phyloP scores from a whole-genome alignment of 2,888 invertebrate species.

The Pseudanteris insignis region DNA sequence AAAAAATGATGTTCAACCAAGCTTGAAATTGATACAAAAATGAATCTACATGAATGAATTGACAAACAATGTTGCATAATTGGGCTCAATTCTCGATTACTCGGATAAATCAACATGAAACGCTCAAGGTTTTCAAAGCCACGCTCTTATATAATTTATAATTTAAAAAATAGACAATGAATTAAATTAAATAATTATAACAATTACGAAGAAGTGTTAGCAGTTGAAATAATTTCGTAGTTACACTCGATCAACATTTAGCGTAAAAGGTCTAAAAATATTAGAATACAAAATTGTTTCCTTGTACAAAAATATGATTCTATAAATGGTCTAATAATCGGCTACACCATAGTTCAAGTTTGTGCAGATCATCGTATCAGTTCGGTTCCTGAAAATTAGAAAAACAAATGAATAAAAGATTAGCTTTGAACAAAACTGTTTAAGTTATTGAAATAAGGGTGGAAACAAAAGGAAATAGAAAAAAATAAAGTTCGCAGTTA shows the following conservation, averaged over 20 bases:
- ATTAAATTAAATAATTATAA: conserved; percentile 26
- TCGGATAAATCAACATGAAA: too few species aligned
- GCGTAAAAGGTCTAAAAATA: conserved; percentile 32
- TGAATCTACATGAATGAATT: too few species aligned
- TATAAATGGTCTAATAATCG: conserved; percentile 39
- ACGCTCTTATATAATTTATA: conserved; percentile 17
- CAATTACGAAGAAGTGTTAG: conserved; percentile 16
- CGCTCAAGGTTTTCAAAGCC: too few species aligned
- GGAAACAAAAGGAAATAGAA: background rate
- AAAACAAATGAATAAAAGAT: conserved; percentile 5
- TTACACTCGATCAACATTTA: conserved; percentile 19
- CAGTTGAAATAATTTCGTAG: conserved; percentile 28
- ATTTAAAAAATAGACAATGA: conserved; percentile 10
- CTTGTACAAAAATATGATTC: conserved; percentile 44
- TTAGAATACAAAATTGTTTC: conserved; percentile 41
- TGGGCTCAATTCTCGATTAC: too few species aligned
- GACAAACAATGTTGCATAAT: too few species aligned
- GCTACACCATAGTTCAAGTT: conserved; percentile 20
- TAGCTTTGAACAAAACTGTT: too few species aligned
- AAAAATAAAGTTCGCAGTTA: too few species aligned
- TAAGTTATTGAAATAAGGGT: too few species aligned
- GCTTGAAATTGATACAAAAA: too few species aligned
- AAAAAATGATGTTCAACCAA: too few species aligned
- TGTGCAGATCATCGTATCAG: conserved; percentile 44
- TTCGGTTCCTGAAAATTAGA: conserved; percentile 43